Conservation (phyloP, 2,888 invertebrate genomes). For the Anorthoa munda region DNA sequence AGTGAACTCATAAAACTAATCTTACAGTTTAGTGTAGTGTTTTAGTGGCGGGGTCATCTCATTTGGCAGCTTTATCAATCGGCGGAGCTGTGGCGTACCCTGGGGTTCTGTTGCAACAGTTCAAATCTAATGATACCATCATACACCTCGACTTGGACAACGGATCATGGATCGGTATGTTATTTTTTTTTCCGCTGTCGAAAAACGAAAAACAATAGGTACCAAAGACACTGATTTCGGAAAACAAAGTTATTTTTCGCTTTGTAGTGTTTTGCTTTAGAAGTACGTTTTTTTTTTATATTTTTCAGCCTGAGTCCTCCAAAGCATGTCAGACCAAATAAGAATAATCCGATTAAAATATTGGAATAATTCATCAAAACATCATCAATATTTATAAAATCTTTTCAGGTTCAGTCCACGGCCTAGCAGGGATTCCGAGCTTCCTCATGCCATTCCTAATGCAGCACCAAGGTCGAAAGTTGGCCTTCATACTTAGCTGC, state of each 20-base stretch:
- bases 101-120: slow-evolving; percentile 62
- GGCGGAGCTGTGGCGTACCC: slow-evolving; percentile 62
- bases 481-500: slow-evolving; percentile 63
- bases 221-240: no score
- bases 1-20: background rate
- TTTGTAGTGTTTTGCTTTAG: no score
- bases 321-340: no score
- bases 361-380: no score
- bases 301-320: no score
- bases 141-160: slow-evolving; percentile 63
- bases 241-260: no score
- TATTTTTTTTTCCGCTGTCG: background rate
- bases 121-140: slow-evolving; percentile 52
- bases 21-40: no score
- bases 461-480: slow-evolving; percentile 65
- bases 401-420: slow-evolving; percentile 65
- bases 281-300: no score
- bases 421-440: slow-evolving; percentile 65
- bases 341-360: no score
- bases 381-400: background rate
- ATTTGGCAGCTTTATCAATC: slow-evolving; percentile 62
- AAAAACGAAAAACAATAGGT: no score
- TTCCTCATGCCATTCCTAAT: slow-evolving; percentile 62
- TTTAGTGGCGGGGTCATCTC: slow-evolving; percentile 60
- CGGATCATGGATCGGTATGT: slow-evolving; percentile 67